phyloP scores from a whole-genome alignment of 2,888 invertebrate species.

The Bursaphelenchus okinawaensis region DNA sequence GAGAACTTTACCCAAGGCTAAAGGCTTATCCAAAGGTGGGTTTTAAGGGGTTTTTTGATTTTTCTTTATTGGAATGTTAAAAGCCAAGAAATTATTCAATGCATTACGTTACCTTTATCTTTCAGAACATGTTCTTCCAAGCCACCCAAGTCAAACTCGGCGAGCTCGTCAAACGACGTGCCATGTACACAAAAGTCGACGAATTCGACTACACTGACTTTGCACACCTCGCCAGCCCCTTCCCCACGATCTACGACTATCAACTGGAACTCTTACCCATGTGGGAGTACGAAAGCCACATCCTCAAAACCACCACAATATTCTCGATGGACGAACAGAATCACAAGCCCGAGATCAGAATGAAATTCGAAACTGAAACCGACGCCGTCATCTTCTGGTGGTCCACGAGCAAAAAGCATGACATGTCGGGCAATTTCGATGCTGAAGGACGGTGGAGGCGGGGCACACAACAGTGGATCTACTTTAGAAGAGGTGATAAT shows the following conservation, averaged over 20 bases:
- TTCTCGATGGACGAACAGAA: not conserved
- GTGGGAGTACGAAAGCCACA: constrained; percentile 3
- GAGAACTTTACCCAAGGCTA: not conserved
- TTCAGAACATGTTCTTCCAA: not conserved
- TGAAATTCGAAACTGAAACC: not conserved
- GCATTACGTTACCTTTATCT: not conserved
- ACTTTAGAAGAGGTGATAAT: not conserved
- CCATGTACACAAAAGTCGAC: not conserved
- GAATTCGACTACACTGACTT: constrained; percentile 11
- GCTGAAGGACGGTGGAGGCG: not conserved
- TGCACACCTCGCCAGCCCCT: not conserved
- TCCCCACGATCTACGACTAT: not conserved
- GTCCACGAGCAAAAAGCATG: not conserved
- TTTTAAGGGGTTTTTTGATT: not conserved
- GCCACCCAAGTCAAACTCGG: not conserved
- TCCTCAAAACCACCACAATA: not conserved
- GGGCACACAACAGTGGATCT: constrained; percentile 5
- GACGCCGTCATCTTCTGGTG: constrained; percentile 5
- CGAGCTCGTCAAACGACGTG: not conserved
- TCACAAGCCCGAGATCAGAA: not conserved
- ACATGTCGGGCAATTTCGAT: not conserved
- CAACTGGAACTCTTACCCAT: constrained; percentile 9
- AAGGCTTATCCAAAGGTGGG: not conserved
- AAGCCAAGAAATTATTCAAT: not conserved
- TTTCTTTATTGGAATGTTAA: not conserved